These are phyloP conservation scores for Operophtera brumata DNA, from an alignment of 2,888 invertebrate species.

Conservation along the genomic window DNA sequence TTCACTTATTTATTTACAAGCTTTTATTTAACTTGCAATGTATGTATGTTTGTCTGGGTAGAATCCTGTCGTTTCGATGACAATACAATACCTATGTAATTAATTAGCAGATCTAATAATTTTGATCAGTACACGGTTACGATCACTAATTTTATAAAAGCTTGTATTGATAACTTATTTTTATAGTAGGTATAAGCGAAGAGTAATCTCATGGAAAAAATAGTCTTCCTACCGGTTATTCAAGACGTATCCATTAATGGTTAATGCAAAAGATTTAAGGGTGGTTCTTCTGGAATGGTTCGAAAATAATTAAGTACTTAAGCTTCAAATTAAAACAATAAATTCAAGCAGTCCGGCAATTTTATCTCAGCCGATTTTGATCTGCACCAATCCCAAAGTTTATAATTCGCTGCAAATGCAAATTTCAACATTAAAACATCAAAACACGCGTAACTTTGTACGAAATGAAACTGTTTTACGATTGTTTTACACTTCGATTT, in stretches of 20 bases:
- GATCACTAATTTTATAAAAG: no score
- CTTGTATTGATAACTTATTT: no score
- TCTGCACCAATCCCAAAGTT: slow-evolving; percentile 8
- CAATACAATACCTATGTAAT: no score
- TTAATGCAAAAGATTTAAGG: background rate
- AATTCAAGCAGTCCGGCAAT: slow-evolving; percentile 1
- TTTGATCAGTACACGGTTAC: no score
- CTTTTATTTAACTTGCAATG: no score
- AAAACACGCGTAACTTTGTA: slow-evolving; percentile 36
- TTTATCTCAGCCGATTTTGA: slow-evolving; percentile 12
- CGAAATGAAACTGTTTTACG: slow-evolving; percentile 41
- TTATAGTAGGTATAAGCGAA: no score
- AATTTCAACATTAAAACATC: slow-evolving; percentile 28
- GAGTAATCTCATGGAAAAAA: no score
- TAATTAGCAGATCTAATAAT: no score
- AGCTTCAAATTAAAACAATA: slow-evolving; percentile 4
- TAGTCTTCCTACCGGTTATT: background rate
- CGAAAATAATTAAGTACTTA: background rate
- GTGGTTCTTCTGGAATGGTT: background rate
- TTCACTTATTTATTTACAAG: no score
- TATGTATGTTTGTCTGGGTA: no score
- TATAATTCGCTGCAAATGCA: slow-evolving; percentile 28
- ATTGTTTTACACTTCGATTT: slow-evolving; percentile 48
- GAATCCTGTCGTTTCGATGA: no score
- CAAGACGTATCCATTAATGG: no score